A percentile compares a stretch with the other conserved stretches of the same genome.
phyloP scores from a whole-genome alignment of 2,113 vertebrate species.

The Eclectus roratus region DNA sequence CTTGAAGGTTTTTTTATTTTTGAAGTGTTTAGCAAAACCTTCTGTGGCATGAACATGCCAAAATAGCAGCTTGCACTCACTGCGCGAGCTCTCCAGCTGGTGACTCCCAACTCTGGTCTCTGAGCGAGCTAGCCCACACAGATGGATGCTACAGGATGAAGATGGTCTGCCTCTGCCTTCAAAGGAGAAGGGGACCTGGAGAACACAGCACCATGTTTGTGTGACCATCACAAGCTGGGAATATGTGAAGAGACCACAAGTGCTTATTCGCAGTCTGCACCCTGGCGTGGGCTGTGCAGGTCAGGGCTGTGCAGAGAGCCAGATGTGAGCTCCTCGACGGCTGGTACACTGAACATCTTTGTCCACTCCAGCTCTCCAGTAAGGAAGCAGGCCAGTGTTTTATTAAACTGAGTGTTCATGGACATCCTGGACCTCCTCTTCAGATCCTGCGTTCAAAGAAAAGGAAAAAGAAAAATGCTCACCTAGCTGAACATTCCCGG shows the following conservation, averaged over 20 bases:
- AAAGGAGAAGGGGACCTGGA: background rate
- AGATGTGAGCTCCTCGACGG: background rate
- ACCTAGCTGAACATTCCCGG: background rate
- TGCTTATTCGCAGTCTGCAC: background rate
- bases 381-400: background rate
- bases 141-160: background rate
- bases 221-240: background rate
- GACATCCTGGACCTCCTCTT: slow-evolving; percentile 85
- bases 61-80: slow-evolving; percentile 73
- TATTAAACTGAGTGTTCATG: slow-evolving; percentile 83
- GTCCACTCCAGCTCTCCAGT: slow-evolving; percentile 75
- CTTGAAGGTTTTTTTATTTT: slow-evolving; percentile 55
- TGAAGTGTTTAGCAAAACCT: slow-evolving; percentile 47
- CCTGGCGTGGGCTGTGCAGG: background rate
- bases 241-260: background rate
- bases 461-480: background rate
- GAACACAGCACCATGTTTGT: background rate
- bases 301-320: background rate
- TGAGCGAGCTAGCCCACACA: background rate
- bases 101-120: background rate
- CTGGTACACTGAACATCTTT: slow-evolving; percentile 40
- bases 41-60: slow-evolving; percentile 33
- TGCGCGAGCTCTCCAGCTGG: slow-evolving; percentile 57
- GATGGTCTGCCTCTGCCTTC: background rate
- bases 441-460: slow-evolving; percentile 79